phyloP scores from a whole-genome alignment of 2,113 vertebrate species.

The Pseudopipra pipra region DNA sequence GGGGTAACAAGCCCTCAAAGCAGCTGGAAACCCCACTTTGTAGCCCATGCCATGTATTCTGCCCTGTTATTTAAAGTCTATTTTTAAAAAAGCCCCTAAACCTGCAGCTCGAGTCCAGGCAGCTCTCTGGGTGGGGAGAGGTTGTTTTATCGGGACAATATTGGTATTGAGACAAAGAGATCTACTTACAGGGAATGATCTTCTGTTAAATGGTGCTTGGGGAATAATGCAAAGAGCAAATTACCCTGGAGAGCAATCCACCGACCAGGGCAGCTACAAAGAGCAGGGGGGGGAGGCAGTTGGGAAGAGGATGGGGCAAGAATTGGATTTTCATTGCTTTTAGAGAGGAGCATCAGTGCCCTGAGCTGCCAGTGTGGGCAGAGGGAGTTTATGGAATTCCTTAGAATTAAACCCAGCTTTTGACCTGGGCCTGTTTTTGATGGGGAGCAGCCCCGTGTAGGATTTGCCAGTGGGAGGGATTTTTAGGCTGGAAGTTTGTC shows the following conservation, averaged over 20 bases:
- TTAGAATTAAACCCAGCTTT: not conserved
- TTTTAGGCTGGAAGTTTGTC: not conserved
- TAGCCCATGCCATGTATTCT: not conserved
- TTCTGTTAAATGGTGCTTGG: not conserved
- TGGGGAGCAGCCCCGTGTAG: accelerated
- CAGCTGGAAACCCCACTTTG: not conserved
- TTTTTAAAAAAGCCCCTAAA: not conserved
- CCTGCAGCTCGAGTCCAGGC: not conserved
- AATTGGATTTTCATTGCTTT: not conserved
- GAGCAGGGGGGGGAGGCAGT: not conserved
- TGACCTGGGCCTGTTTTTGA: accelerated
- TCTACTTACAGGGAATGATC: not conserved
- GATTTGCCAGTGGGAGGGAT: accelerated
- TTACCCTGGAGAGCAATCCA: not conserved
- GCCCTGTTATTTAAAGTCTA: not conserved
- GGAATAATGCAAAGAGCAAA: constrained; percentile 12
- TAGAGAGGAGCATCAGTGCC: not conserved
- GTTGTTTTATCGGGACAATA: not conserved
- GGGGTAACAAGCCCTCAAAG: not conserved
- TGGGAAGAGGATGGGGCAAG: not conserved
- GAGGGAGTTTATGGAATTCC: not conserved
- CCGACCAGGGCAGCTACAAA: not conserved
- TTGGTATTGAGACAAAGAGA: not conserved
- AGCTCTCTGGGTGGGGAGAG: not conserved
- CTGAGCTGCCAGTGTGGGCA: not conserved